Percentiles rank a stretch among this genome's conserved stretches.
These are phyloP conservation scores for Sciaenops ocellatus DNA, from an alignment of 2,797 vertebrate species.

Conservation along the genomic window DNA sequence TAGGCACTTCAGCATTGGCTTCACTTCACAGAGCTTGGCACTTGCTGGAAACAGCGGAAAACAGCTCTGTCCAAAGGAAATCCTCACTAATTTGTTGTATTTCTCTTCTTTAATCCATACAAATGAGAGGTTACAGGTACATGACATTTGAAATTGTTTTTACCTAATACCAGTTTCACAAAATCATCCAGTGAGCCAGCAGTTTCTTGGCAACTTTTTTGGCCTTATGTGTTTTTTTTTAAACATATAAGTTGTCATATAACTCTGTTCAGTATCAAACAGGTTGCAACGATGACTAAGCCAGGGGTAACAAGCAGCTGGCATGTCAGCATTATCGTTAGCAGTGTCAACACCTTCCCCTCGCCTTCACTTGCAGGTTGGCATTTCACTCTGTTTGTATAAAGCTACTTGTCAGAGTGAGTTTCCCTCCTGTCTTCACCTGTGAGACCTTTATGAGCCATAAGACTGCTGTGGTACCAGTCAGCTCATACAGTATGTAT, in stretches of 20 bases:
- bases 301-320: slow-evolving; percentile 32
- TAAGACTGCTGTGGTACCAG: slow-evolving; percentile 1
- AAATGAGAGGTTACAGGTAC: too few species aligned
- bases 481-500: slow-evolving; percentile 18
- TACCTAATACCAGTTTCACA: background rate
- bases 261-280: slow-evolving; percentile 9
- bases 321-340: slow-evolving; percentile 41
- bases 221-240: background rate
- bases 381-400: slow-evolving; percentile 54
- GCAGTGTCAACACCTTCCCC: slow-evolving; percentile 49
- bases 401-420: slow-evolving; percentile 37
- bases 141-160: background rate
- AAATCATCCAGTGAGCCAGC: background rate
- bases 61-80: too few species aligned
- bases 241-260: background rate
- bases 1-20: too few species aligned
- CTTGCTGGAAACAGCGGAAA: too few species aligned
- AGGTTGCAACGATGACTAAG: slow-evolving; percentile 41
- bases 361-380: slow-evolving; percentile 32
- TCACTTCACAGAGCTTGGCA: too few species aligned
- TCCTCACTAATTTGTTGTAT: too few species aligned
- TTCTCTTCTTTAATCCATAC: too few species aligned
- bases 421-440: slow-evolving; percentile 38
- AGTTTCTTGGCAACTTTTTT: background rate
- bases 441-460: slow-evolving; percentile 30